phyloP scores from a whole-genome alignment of 2,888 invertebrate species.

The Exephanes ischioxanthus region DNA sequence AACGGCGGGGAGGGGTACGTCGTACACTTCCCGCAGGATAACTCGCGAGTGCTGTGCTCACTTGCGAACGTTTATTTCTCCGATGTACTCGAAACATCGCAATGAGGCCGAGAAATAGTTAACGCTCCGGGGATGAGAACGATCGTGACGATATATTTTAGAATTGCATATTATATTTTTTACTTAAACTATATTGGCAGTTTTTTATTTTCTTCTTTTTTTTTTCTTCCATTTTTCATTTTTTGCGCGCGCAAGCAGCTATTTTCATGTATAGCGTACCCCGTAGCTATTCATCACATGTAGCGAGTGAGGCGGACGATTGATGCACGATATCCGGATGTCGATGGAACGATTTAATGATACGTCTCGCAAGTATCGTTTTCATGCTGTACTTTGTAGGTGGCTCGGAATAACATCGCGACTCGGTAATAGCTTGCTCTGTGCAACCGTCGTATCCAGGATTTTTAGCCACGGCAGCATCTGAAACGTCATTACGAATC shows the following conservation, averaged over 20 bases:
- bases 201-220: neutral
- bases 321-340: conserved; percentile 43
- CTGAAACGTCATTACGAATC: conserved; percentile 14
- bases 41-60: conserved; percentile 6
- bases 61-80: neutral
- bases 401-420: conserved; percentile 1
- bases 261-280: conserved; percentile 8
- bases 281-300: conserved; percentile 27
- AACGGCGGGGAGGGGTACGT: conserved; percentile 14
- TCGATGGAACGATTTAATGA: conserved; percentile 58
- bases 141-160: conserved; percentile 20
- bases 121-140: conserved; percentile 24
- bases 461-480: neutral
- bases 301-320: conserved; percentile 10
- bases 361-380: conserved; percentile 11
- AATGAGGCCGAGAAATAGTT: conserved; percentile 20
- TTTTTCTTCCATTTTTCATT: neutral
- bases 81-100: conserved; percentile 7
- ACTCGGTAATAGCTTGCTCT: neutral
- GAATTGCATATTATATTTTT: neutral
- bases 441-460: neutral
- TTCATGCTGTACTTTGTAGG: conserved; percentile 29
- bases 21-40: conserved; percentile 24
- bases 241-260: conserved; percentile 6
- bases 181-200: neutral